Percentiles rank a stretch among this genome's conserved stretches.
phyloP scores from a whole-genome alignment of 2,888 invertebrate species.

The Shargacucullia verbasci region DNA sequence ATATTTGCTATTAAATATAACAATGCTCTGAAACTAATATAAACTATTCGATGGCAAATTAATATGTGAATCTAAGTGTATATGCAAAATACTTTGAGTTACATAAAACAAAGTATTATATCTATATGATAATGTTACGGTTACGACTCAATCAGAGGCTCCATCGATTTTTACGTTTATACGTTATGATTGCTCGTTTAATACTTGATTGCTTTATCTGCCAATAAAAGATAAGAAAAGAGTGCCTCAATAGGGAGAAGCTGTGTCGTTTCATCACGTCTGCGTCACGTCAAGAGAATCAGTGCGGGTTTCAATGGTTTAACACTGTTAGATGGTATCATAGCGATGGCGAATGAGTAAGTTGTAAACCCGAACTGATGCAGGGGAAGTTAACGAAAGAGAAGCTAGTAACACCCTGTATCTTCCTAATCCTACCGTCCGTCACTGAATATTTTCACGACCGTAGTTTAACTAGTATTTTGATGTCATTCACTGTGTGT shows the following conservation, averaged over 20 bases:
- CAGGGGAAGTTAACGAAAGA: constrained; percentile 53
- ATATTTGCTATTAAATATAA: not conserved
- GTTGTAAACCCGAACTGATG: constrained; percentile 16
- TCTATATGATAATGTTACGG: not conserved
- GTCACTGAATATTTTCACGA: constrained; percentile 51
- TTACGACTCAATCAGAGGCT: constrained; percentile 7
- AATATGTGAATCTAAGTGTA: constrained; percentile 3
- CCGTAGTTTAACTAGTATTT: not conserved
- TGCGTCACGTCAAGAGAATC: constrained; percentile 18
- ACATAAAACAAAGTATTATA: too few species aligned
- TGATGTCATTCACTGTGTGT: constrained; percentile 16
- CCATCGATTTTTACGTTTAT: constrained; percentile 5
- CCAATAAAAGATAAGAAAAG: constrained; percentile 4
- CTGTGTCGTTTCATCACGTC: constrained; percentile 34
- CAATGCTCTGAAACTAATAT: constrained; percentile 15
- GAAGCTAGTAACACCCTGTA: constrained; percentile 83
- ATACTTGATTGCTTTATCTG: too few species aligned
- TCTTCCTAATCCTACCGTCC: constrained; percentile 68
- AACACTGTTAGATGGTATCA: constrained; percentile 13
- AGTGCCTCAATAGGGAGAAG: constrained; percentile 12
- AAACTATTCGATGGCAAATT: constrained; percentile 15
- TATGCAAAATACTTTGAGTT: too few species aligned
- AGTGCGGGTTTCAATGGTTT: constrained; percentile 41
- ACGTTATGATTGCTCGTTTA: too few species aligned
- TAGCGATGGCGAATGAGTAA: constrained; percentile 15